Conservation (phyloP, 2,888 invertebrate species). For the Nomada ferruginata region DNA sequence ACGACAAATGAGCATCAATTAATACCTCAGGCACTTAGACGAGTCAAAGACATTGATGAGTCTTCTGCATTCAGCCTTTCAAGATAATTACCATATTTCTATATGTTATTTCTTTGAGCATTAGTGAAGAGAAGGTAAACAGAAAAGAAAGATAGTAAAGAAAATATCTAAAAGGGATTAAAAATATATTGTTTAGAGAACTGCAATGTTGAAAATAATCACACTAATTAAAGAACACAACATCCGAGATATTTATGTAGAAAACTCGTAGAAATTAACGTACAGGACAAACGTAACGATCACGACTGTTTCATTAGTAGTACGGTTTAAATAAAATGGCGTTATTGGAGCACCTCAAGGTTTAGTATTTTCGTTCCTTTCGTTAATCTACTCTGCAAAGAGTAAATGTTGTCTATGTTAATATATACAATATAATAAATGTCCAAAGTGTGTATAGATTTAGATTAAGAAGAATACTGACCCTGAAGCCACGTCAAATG, state of each 20-base stretch:
- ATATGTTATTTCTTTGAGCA: constrained; percentile 16
- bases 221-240: constrained; percentile 25
- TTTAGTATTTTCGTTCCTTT: constrained; percentile 14
- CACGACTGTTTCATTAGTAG: constrained; percentile 49
- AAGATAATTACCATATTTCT: constrained; percentile 35
- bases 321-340: constrained; percentile 13
- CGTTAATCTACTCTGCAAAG: constrained; percentile 5
- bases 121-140: constrained; percentile 1
- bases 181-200: constrained; percentile 38
- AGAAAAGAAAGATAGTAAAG: background rate
- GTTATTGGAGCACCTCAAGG: background rate
- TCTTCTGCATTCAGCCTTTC: constrained; percentile 54
- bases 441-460: constrained; percentile 62
- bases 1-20: constrained; percentile 22
- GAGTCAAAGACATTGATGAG: constrained; percentile 28
- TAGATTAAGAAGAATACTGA: constrained; percentile 52
- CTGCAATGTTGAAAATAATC: constrained; percentile 29
- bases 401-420: constrained; percentile 5
- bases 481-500: constrained; percentile 35
- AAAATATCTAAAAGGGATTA: constrained; percentile 13
- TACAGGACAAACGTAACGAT: constrained; percentile 60
- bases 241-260: constrained; percentile 40
- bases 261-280: constrained; percentile 41
- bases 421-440: constrained; percentile 21
- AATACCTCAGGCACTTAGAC: constrained; percentile 40